Base-by-base conservation (phyloP, 2,113 vertebrate species). In the Hyperopisus bebe region DNA sequence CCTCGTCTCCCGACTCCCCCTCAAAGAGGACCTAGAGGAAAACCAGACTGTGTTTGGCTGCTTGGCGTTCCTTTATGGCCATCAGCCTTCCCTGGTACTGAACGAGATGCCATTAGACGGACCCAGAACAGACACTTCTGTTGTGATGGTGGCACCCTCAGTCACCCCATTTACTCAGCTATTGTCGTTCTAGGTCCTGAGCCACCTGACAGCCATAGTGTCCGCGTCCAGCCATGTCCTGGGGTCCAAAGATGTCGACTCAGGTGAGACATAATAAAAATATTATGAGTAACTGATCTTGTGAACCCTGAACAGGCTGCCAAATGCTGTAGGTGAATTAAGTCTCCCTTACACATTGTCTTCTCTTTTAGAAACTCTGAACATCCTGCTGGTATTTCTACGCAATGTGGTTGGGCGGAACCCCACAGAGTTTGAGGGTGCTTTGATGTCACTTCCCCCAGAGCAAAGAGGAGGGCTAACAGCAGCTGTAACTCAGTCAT, bases 11-110 rank as follows among this genome's bases (percentile, higher is more conserved):
- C 91, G 90, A 44, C 95, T 98, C 24, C 97, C 97, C 0, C 95
- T 98, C 39, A 96, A 96, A 92, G 96, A 97, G 88, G 97, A 98
- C 92, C 83, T 97, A 89, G 97, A 98, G 92, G 97, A 98, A 88
- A 97, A 98, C 93, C 93, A 95, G 89, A 97, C 97, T 0, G 93
- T 98, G 19, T 97, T 96, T 86, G 94, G 88, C 77, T 97, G 97
- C 90, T 94, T 98, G 93, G 88, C 91, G 21, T 94, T 97, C 93
- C 94, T 98, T 39, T 95, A 97, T 90, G 94, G 95, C n/a, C 93
- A 92, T 83, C 94, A 90, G 39, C 94, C 95, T 88, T 84, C 89
- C 66, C 91, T 94, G 93, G 94, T 94, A 92, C 39, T 9, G 17
- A 21, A 4, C 47, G 3, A 27, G 62, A 66, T 74, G 51, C 44